Conservation (phyloP, 2,888 invertebrate species). For the Cerceris ruficornis region DNA sequence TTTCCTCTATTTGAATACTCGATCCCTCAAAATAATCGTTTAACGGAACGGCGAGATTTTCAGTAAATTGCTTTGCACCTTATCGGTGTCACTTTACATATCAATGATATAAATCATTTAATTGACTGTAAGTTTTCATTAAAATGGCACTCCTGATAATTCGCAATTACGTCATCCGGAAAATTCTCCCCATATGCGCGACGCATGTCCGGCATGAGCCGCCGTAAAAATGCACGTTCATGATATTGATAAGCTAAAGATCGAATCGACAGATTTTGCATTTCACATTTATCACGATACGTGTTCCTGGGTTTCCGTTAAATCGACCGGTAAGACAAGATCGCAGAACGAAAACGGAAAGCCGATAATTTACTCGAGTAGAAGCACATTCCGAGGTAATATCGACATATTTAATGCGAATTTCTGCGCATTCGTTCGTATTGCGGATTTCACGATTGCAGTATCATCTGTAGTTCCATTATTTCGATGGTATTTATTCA, state of each 20-base stretch:
- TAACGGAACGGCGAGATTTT: too few relatives aligned
- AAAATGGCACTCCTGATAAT: neutral
- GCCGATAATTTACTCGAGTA: too few relatives aligned
- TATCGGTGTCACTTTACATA: neutral
- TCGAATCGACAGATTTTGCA: conserved; percentile 10
- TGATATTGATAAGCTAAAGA: conserved; percentile 1
- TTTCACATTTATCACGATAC: conserved; percentile 7
- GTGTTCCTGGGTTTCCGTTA: conserved; percentile 15
- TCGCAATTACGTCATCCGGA: neutral
- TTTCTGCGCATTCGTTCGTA: too few relatives aligned
- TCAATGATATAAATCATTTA: neutral
- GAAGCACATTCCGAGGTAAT: neutral
- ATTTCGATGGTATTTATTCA: too few relatives aligned
- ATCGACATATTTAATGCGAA: neutral
- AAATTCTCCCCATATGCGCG: neutral
- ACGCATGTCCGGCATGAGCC: neutral
- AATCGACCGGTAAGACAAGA: conserved; percentile 5
- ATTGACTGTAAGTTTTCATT: neutral
- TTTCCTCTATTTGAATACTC: too few relatives aligned
- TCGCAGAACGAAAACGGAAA: neutral
- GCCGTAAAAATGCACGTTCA: neutral
- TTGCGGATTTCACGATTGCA: too few relatives aligned
- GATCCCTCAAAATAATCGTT: too few relatives aligned
- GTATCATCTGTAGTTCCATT: too few relatives aligned
- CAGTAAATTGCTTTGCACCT: too few relatives aligned